Evolutionary conservation across 2,113 vertebrate species (phyloP).

Genomic region (Cranoglanis bouderius): DNA sequence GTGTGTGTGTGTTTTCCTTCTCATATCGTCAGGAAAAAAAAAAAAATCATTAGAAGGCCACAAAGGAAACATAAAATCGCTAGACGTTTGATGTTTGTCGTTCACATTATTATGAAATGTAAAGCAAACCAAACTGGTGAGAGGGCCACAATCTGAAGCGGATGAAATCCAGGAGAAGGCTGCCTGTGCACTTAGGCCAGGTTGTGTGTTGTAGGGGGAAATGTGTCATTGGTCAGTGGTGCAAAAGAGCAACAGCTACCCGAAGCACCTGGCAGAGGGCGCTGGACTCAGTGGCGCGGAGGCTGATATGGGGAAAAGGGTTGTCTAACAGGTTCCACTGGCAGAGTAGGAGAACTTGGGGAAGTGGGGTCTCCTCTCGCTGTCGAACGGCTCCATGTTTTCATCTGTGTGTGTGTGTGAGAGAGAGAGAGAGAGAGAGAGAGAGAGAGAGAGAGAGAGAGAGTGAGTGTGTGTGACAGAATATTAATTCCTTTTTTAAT

Average conservation of each 20-base stretch:
- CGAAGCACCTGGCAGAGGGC: slow-evolving; percentile 26
- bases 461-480: no score
- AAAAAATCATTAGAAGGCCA: slow-evolving; percentile 62
- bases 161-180: slow-evolving; percentile 76
- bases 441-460: not conserved
- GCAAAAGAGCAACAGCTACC: slow-evolving; percentile 48
- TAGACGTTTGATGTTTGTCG: slow-evolving; percentile 62
- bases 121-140: slow-evolving; percentile 56
- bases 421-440: no score
- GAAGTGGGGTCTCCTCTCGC: slow-evolving; percentile 84
- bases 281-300: slow-evolving; percentile 52
- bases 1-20: slow-evolving; percentile 42
- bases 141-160: slow-evolving; percentile 73
- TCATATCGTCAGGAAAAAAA: slow-evolving; percentile 47
- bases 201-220: not conserved
- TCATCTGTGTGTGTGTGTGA: slow-evolving; percentile 70
- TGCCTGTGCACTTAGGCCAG: not conserved
- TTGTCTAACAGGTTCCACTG: slow-evolving; percentile 83
- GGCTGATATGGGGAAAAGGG: slow-evolving; percentile 62
- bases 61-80: slow-evolving; percentile 59
- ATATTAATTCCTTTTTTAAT: no score
- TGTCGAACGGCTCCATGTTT: slow-evolving; percentile 84
- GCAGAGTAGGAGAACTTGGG: slow-evolving; percentile 96
- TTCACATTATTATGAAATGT: slow-evolving; percentile 45
- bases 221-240: slow-evolving; percentile 34